phyloP scores from a whole-genome alignment of 1,140 invertebrate genomes.

The Eumeta japonica region DNA sequence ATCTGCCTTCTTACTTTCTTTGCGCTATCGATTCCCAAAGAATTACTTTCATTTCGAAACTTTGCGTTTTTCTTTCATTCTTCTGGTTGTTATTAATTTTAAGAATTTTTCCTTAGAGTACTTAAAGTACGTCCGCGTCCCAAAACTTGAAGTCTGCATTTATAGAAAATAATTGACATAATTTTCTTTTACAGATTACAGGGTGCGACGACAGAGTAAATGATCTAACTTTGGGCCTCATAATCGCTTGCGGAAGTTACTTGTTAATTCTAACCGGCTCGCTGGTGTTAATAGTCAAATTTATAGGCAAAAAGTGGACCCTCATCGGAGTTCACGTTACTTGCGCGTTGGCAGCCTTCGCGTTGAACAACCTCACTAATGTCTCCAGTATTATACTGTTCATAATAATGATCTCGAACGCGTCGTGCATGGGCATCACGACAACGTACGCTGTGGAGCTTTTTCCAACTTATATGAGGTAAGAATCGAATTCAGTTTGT shows the following conservation, averaged over 20 bases:
- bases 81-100: too few relatives aligned
- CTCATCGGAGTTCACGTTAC: neutral
- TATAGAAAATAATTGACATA: too few relatives aligned
- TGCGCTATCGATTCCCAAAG: too few relatives aligned
- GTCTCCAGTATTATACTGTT: neutral
- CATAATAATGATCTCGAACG: constrained; percentile 2
- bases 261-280: neutral
- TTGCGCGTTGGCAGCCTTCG: neutral
- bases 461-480: constrained; percentile 4
- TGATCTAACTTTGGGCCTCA: neutral
- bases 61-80: too few relatives aligned
- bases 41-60: too few relatives aligned
- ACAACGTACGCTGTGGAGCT: constrained; percentile 6
- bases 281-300: neutral
- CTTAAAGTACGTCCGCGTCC: too few relatives aligned
- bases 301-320: constrained; percentile 5
- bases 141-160: too few relatives aligned
- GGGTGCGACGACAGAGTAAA: neutral
- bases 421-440: constrained; percentile 2
- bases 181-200: neutral
- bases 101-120: too few relatives aligned
- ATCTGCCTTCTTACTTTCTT: too few relatives aligned
- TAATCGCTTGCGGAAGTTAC: neutral
- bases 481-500: neutral
- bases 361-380: neutral